phyloP scores from a whole-genome alignment of 2,888 invertebrate genomes.

The Perizoma flavofasciatum region DNA sequence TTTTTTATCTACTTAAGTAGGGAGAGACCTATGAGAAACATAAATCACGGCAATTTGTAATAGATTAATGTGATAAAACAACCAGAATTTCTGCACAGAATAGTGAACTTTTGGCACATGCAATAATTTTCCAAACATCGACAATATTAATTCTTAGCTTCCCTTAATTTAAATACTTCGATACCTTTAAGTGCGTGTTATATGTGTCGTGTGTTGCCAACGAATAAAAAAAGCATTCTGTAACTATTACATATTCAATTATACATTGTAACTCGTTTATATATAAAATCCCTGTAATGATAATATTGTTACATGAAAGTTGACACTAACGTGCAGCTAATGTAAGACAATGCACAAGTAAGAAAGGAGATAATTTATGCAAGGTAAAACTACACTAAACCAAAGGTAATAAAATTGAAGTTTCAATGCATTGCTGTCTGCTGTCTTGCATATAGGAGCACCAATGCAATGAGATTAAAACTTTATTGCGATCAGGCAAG shows the following conservation, averaged over 20 bases:
- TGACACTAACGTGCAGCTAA: slow-evolving; percentile 54
- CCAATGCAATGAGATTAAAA: slow-evolving; percentile 25
- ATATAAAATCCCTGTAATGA: slow-evolving; percentile 84
- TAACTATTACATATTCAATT: slow-evolving; percentile 72
- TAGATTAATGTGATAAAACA: slow-evolving; percentile 4
- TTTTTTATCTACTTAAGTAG: no score
- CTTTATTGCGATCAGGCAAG: slow-evolving; percentile 22
- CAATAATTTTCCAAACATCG: slow-evolving; percentile 46
- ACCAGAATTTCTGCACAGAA: slow-evolving; percentile 35
- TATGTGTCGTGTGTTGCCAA: slow-evolving; percentile 42
- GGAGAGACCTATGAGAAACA: no score
- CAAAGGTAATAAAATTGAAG: slow-evolving; percentile 23
- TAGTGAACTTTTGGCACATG: slow-evolving; percentile 70
- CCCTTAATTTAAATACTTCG: slow-evolving; percentile 40
- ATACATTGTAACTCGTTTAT: slow-evolving; percentile 77
- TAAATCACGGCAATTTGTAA: no score
- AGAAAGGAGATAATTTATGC: slow-evolving; percentile 23
- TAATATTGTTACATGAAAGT: slow-evolving; percentile 78
- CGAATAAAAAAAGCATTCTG: slow-evolving; percentile 68
- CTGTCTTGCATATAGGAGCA: slow-evolving; percentile 17
- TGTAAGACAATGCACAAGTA: slow-evolving; percentile 27
- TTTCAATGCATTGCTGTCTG: slow-evolving; percentile 13
- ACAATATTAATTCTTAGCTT: slow-evolving; percentile 31
- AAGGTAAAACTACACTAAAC: slow-evolving; percentile 22
- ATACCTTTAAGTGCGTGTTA: slow-evolving; percentile 36